Percentiles rank a stretch among this genome's conserved stretches.
These are phyloP conservation scores for Catharus fuscescens DNA, from an alignment of 2,113 vertebrate species.

Conservation along the genomic window DNA sequence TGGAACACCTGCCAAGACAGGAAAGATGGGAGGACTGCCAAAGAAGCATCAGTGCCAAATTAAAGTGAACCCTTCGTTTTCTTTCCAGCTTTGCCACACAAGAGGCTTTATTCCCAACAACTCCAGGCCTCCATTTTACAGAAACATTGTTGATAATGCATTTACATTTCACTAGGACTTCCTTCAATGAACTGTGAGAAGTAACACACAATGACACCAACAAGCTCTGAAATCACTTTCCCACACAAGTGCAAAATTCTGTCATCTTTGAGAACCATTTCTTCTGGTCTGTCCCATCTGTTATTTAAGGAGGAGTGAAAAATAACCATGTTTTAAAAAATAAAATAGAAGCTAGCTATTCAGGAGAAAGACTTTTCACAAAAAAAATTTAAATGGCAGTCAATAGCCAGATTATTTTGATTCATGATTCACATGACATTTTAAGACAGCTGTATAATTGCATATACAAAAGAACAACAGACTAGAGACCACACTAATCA, in stretches of 20 bases:
- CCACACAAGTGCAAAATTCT: neutral
- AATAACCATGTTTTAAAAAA: neutral
- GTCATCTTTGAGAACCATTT: neutral
- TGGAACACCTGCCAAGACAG: neutral
- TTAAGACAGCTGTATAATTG: neutral
- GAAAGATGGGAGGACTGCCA: neutral
- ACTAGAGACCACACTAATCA: neutral
- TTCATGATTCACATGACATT: neutral
- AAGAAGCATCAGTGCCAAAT: neutral
- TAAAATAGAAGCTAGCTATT: neutral
- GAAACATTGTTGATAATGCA: fast-evolving
- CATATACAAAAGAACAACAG: neutral
- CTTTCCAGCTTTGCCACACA: neutral
- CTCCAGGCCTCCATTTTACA: neutral
- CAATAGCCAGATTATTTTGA: neutral
- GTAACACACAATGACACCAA: neutral
- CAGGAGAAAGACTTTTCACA: neutral
- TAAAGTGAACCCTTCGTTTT: neutral
- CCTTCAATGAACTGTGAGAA: neutral
- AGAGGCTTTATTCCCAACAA: neutral
- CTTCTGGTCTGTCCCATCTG: neutral
- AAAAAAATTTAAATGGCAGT: neutral
- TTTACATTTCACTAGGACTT: neutral
- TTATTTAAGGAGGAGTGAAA: neutral
- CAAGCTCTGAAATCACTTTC: neutral